A percentile compares a stretch with the other conserved stretches of the same genome.
Evolutionary conservation across 2,113 vertebrate species (phyloP).

Genomic region (Zosterops japonicus): DNA sequence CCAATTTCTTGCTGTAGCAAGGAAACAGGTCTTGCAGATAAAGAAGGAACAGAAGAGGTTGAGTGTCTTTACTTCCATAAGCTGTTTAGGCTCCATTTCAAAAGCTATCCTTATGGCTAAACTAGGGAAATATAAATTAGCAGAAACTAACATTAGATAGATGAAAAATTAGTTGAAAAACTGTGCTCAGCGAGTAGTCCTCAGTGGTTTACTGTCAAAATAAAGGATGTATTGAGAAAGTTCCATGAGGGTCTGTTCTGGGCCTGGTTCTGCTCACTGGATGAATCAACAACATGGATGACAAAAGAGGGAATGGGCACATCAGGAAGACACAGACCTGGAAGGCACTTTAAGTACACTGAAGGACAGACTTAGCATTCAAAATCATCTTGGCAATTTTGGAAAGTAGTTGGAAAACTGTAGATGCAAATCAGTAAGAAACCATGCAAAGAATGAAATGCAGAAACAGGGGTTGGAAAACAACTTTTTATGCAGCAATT

Average conservation of each 20-base stretch:
- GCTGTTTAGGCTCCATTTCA: neutral
- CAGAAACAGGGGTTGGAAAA: neutral
- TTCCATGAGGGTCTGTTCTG: neutral
- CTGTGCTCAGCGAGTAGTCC: neutral
- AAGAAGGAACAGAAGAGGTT: neutral
- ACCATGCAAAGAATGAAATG: neutral
- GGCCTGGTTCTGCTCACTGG: neutral
- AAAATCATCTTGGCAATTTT: neutral
- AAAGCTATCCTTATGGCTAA: neutral
- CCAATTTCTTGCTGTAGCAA: neutral
- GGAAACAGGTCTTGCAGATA: neutral
- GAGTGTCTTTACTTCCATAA: neutral
- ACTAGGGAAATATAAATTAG: neutral
- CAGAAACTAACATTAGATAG: neutral
- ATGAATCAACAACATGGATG: neutral
- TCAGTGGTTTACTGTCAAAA: neutral
- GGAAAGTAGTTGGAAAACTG: neutral
- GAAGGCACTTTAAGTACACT: neutral
- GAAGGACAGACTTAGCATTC: neutral
- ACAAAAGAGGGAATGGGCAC: neutral
- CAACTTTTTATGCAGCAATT: neutral
- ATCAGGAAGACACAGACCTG: neutral
- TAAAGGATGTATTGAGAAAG: neutral
- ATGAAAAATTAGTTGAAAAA: neutral
- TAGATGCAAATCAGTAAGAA: slow-evolving; percentile 7